These are phyloP conservation scores for Irena cyanogastra DNA, from an alignment of 2,113 vertebrate genomes.

Conservation along the genomic window DNA sequence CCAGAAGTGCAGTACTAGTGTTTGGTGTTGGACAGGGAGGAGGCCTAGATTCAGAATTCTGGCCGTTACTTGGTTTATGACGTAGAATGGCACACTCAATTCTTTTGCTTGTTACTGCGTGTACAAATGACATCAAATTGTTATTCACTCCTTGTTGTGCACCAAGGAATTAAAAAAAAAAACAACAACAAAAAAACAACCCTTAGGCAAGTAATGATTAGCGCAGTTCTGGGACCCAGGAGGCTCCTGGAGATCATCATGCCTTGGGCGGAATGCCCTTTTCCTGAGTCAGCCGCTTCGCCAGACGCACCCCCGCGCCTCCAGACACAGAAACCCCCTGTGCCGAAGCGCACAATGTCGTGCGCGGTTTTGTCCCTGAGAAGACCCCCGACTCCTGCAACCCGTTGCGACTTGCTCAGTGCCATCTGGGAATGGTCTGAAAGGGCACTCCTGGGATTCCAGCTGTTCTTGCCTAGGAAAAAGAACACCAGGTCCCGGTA, in stretches of 20 bases:
- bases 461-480: background rate
- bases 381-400: background rate
- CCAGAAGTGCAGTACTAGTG: rapidly evolving
- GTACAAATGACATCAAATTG: background rate
- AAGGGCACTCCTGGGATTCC: background rate
- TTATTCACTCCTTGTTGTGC: background rate
- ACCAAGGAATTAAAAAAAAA: background rate
- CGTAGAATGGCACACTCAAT: background rate
- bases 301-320: background rate
- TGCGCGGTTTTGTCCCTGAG: background rate
- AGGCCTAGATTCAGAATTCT: background rate
- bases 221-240: background rate
- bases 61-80: background rate
- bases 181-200: background rate
- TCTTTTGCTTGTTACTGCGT: background rate
- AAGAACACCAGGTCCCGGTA: rapidly evolving
- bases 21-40: background rate
- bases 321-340: background rate
- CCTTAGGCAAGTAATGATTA: background rate
- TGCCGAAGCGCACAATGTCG: background rate
- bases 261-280: background rate
- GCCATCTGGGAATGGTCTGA: background rate
- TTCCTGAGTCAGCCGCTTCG: background rate
- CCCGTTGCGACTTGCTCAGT: background rate
- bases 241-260: background rate